Evolutionary conservation across 1,140 invertebrate genomes (phyloP), one percentile per base, ranked within the genome.

Genomic region (Agrilus planipennis): DNA sequence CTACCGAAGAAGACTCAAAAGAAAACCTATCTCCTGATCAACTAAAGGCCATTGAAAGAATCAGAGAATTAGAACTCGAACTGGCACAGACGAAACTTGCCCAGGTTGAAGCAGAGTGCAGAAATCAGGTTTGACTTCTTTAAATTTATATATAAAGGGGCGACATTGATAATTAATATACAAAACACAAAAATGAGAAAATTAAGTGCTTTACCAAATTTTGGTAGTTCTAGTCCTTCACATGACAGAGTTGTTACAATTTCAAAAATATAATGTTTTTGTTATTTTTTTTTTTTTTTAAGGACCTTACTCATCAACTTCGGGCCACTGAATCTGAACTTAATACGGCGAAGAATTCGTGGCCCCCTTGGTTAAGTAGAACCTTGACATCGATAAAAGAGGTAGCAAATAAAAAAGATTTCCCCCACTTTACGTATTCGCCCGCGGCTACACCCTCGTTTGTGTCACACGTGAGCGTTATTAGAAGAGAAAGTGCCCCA

Each of bases 61-160:
- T 96, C 38, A 73, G 86, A 9, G 90, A 95, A 61, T 66, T 98
- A 16, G 94, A 99, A 61, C 67, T 97, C 34, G 93, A 98, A 58
- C 65, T 99, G 40, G 94, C 93, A 3, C 86, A 93, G 60, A 92
- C 93, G 0, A 99, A 99, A 61, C 69, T 99, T 45, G 91, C 90
- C 0, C 79, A 96, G 39, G 95, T 98, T 2, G 91, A 99, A 68
- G 86, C 91, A 0, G 88, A 97, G 65, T 98, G 94, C 68, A 79
- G 83, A 53, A 96, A 93, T 71, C 90, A 95, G 72, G 85, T 85
- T n/a, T n/a, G n/a, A n/a, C n/a, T n/a, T n/a, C n/a, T n/a, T n/a
- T n/a, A n/a, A n/a, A n/a, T n/a, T n/a, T n/a, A n/a, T n/a, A n/a
- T n/a, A n/a, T n/a, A n/a, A n/a, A n/a, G n/a, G n/a, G n/a, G n/a